Evolutionary conservation across 2,797 vertebrate genomes (phyloP).

Genomic region (Emys orbicularis): DNA sequence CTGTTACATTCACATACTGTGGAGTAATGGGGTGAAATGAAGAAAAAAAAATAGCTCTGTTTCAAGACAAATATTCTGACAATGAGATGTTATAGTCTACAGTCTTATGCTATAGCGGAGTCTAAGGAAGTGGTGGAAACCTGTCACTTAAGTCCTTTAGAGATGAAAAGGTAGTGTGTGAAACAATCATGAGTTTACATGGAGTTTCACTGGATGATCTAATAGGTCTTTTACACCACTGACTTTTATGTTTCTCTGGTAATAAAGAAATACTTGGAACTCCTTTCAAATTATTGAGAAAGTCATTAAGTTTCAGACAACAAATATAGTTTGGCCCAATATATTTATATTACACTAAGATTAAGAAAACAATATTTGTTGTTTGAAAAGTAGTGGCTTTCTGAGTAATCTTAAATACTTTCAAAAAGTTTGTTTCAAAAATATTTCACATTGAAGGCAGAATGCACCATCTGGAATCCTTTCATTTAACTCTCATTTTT

Average conservation of each 20-base stretch:
- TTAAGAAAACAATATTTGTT: neutral
- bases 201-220: neutral
- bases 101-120: neutral
- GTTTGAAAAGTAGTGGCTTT: neutral
- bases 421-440: neutral
- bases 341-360: neutral
- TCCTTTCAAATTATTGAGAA: neutral
- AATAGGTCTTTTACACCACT: neutral
- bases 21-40: neutral
- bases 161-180: neutral
- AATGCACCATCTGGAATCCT: neutral
- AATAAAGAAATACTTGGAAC: neutral
- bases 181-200: neutral
- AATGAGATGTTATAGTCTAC: neutral
- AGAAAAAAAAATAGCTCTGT: neutral
- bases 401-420: slow-evolving; percentile 5
- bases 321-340: neutral
- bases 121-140: neutral
- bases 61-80: neutral
- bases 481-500: neutral
- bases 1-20: neutral
- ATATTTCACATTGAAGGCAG: neutral
- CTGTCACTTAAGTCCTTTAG: neutral
- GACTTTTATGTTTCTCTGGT: neutral
- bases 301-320: neutral